These are phyloP conservation scores for Eulemur rubriventer DNA, from an alignment of 2,797 vertebrate species.

Conservation along the genomic window DNA sequence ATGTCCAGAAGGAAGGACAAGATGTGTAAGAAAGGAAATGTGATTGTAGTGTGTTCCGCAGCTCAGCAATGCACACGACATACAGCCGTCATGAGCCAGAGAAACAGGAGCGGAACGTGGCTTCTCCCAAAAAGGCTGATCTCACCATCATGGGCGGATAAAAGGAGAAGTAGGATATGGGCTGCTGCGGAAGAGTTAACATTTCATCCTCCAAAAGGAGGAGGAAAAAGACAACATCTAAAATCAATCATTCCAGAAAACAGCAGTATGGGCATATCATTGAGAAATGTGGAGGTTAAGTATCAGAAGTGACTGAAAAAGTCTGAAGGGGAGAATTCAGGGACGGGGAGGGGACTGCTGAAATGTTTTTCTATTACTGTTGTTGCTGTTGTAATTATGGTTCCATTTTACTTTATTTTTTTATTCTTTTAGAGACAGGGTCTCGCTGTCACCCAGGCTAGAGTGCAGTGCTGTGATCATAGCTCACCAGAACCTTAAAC, in stretches of 20 bases:
- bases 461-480: too few relatives aligned
- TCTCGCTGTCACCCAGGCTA: too few relatives aligned
- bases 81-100: background rate
- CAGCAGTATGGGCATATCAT: background rate
- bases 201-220: background rate
- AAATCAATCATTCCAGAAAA: background rate
- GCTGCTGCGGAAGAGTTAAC: background rate
- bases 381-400: background rate
- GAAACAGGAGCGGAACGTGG: background rate
- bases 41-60: background rate
- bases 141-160: background rate
- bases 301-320: background rate
- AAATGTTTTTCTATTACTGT: background rate
- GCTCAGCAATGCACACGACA: background rate
- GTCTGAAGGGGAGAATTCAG: background rate
- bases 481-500: too few relatives aligned
- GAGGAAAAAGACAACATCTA: background rate
- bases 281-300: background rate
- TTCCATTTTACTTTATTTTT: background rate
- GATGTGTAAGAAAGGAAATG: background rate
- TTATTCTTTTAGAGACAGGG: too few relatives aligned
- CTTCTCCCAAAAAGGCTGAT: background rate
- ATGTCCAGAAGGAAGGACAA: background rate
- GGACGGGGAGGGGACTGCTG: background rate
- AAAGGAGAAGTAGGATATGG: background rate